Percentiles rank a stretch among this genome's conserved stretches.
Conservation (phyloP, 2,888 invertebrate genomes). For the Troides oblongomaculatus region DNA sequence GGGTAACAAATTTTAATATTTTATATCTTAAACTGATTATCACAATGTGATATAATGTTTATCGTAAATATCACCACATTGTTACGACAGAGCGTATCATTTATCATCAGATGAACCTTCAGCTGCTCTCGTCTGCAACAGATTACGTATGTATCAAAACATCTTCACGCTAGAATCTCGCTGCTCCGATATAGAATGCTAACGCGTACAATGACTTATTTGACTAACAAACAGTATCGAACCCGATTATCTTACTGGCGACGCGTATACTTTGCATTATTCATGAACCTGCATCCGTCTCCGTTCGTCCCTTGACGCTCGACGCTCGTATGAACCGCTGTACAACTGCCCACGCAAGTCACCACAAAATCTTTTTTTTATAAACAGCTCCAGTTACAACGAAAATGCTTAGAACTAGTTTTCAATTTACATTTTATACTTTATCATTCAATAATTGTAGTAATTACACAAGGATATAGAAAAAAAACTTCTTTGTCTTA, state of each 20-base stretch:
- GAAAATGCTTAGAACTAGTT: no score
- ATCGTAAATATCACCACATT: no score
- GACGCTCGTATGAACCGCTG: constrained; percentile 39
- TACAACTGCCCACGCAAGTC: constrained; percentile 41
- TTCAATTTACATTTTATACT: no score
- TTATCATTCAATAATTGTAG: no score
- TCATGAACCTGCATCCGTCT: constrained; percentile 66
- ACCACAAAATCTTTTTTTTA: constrained; percentile 13
- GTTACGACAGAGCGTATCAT: no score
- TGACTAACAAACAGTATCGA: constrained; percentile 75
- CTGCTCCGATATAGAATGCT: constrained; percentile 53
- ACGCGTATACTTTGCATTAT: constrained; percentile 56
- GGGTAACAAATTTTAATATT: no score
- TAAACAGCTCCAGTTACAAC: neutral
- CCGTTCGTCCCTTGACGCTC: constrained; percentile 38
- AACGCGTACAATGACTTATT: constrained; percentile 69
- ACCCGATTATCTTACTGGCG: constrained; percentile 59
- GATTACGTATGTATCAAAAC: neutral
- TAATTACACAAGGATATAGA: no score
- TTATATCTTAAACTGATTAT: no score
- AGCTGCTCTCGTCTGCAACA: neutral
- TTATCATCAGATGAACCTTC: no score
- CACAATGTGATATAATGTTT: no score
- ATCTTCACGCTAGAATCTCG: constrained; percentile 24
- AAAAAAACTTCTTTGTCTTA: no score